Base-by-base conservation (phyloP, 2,113 vertebrate genomes). In the Cheirogaleus medius region DNA sequence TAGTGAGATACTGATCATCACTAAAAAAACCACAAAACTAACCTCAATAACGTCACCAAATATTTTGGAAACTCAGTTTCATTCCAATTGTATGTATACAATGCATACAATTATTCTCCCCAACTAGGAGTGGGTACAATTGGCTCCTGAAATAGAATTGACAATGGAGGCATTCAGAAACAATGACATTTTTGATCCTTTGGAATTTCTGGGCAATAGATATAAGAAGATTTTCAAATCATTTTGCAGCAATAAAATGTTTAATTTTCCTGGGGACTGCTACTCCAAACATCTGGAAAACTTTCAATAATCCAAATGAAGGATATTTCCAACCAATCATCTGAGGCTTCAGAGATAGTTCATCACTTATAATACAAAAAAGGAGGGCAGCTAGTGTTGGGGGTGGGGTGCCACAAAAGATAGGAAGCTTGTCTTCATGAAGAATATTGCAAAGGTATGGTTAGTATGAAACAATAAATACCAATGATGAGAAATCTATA, bases 61-160 rank as follows among this genome's bases (percentile, higher is more conserved):
- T 95, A 94, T 96, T 97, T 94, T 94, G 21, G 63, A 90, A 96
- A 91, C 64, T 93, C 74, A 52, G 68, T 94, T 95, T 97, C 63
- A 87, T 29, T 56, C 87, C 21, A 74, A 92, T 29, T 63, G 60
- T 63, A 63, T 63, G 60, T 29, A 63, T 29, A 14, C 84, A 96
- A 94, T 95, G 74, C 64, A 84, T 49, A 54, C 5, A 52, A 80
- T 92, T 87, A 68, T 71, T 97, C 64, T 87, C 32, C 34, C 63
- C 58, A 68, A 1, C 34, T 87, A 68, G 71, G 52, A 52, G n/a
- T 69, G 42, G 64, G 63, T 71, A 84, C 52, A 69, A 58, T 12
- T 82, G 52, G 34, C 60, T 94, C 82, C 77, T 77, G 23, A 91
- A 93, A 78, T 78, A 88, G 52, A 95, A 76, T 1, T 82, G 68